A percentile compares a stretch with the other conserved stretches of the same genome.
phyloP scores from a whole-genome alignment of 2,888 invertebrate species.

The Torymus aiolomorphi region DNA sequence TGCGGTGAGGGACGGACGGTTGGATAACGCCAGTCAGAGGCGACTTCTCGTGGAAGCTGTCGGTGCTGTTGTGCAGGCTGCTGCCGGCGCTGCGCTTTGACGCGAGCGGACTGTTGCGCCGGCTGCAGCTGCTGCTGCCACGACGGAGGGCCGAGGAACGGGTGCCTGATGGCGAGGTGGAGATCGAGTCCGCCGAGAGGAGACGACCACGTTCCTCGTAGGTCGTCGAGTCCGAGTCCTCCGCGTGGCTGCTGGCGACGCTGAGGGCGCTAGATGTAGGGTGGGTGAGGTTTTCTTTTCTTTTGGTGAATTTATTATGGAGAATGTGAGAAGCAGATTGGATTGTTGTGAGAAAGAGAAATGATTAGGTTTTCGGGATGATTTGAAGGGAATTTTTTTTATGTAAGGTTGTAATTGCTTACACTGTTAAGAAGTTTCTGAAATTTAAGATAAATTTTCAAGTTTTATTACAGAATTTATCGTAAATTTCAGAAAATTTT shows the following conservation, averaged over 20 bases:
- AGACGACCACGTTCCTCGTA: conserved; percentile 67
- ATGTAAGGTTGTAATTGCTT: too few species aligned
- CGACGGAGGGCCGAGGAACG: not conserved
- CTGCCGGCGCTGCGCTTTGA: conserved; percentile 55
- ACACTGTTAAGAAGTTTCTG: too few species aligned
- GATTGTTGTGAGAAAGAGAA: too few species aligned
- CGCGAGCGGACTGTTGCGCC: conserved; percentile 25
- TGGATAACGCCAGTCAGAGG: not conserved
- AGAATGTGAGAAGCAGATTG: too few species aligned
- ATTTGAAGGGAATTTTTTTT: too few species aligned
- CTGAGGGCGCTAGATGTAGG: conserved; percentile 16
- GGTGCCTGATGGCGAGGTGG: not conserved
- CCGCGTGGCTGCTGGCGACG: conserved; percentile 60
- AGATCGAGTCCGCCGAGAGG: conserved; percentile 27
- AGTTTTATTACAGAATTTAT: too few species aligned
- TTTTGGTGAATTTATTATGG: too few species aligned
- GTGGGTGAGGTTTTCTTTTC: too few species aligned
- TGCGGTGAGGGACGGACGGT: too few species aligned
- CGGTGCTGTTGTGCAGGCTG: conserved; percentile 65
- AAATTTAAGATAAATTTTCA: too few species aligned
- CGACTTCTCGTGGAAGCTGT: conserved; percentile 65
- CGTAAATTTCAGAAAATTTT: too few species aligned
- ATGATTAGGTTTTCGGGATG: too few species aligned
- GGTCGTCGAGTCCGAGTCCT: conserved; percentile 67
- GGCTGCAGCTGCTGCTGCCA: conserved; percentile 13